phyloP scores from a whole-genome alignment of 2,797 vertebrate species.

The Cercopithecus mitis region DNA sequence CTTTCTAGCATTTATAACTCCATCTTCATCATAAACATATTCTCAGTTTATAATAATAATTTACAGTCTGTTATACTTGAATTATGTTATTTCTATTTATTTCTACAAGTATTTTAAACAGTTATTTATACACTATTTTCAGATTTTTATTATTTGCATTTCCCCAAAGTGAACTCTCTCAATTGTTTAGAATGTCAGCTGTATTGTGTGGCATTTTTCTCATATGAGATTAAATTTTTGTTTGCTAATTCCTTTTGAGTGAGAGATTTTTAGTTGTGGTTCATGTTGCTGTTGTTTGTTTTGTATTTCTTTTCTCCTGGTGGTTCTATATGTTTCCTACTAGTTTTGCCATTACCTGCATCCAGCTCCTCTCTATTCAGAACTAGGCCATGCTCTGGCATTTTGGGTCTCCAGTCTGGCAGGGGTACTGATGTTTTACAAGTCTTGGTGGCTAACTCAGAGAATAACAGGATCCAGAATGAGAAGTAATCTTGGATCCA shows the following conservation, averaged over 20 bases:
- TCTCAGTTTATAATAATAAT: neutral
- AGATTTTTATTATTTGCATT: neutral
- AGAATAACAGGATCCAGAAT: neutral
- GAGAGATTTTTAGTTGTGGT: neutral
- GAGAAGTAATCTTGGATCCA: neutral
- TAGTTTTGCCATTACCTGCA: neutral
- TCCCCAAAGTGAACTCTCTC: neutral
- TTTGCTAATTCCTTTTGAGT: neutral
- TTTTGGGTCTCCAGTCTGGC: neutral
- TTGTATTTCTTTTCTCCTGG: neutral
- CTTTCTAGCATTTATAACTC: neutral
- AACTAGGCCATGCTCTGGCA: neutral
- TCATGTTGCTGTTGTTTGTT: neutral
- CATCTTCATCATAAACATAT: neutral
- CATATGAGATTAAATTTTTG: neutral
- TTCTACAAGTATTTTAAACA: neutral
- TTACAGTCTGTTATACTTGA: conserved; percentile 7
- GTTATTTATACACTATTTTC: neutral
- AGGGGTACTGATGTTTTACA: neutral
- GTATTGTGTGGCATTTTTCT: neutral
- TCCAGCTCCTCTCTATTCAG: neutral
- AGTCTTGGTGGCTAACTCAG: neutral
- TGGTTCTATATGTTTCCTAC: neutral
- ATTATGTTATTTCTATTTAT: neutral
- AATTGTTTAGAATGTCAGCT: neutral